These are phyloP conservation scores for Engraulis encrasicolus DNA, from an alignment of 2,113 vertebrate genomes.

Conservation along the genomic window DNA sequence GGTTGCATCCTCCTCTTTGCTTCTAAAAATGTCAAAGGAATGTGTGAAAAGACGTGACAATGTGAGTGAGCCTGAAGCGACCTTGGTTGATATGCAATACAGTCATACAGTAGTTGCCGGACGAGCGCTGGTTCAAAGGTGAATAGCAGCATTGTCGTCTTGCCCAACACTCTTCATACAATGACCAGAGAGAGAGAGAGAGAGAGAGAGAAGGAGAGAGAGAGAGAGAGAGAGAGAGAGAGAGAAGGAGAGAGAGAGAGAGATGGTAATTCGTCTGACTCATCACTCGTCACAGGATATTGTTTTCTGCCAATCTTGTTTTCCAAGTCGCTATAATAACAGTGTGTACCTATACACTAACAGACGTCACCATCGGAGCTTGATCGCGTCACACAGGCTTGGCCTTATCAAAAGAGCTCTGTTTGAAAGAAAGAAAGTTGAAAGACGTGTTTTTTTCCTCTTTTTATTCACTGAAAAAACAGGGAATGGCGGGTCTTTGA, in stretches of 20 bases:
- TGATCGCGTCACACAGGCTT: not conserved
- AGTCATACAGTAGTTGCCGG: not conserved
- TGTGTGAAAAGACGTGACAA: not conserved
- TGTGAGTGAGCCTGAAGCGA: no score
- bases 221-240: not conserved
- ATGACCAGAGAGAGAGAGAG: conserved; percentile 26
- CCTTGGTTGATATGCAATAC: not conserved
- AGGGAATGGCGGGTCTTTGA: no score
- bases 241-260: not conserved
- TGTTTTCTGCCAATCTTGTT: conserved; percentile 9
- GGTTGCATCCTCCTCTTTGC: not conserved
- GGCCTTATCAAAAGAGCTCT: not conserved
- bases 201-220: conserved; percentile 32
- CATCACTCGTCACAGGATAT: not conserved
- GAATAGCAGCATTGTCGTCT: not conserved
- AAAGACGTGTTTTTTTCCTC: not conserved
- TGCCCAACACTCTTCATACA: not conserved
- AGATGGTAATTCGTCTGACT: not conserved
- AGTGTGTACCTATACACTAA: not conserved
- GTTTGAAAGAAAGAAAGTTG: not conserved
- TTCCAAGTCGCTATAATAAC: not conserved
- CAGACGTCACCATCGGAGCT: not conserved
- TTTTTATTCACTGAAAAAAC: no score
- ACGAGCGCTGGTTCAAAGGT: not conserved
- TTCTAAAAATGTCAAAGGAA: not conserved